Evolutionary conservation across 2,888 invertebrate species (phyloP).

Genomic region (Boloria selene): DNA sequence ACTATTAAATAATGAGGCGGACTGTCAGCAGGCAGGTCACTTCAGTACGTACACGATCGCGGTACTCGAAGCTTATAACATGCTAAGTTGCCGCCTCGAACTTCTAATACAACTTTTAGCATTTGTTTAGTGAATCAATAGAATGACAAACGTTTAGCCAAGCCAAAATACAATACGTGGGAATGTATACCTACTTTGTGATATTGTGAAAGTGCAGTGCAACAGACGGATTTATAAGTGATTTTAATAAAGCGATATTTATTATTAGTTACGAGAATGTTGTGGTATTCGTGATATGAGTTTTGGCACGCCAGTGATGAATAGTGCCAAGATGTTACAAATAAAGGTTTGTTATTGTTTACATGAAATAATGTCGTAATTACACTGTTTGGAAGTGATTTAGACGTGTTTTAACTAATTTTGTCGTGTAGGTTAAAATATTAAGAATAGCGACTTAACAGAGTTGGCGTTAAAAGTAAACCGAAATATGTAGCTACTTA

Average conservation of each 20-base stretch:
- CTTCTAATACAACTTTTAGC: too few relatives aligned
- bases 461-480: too few relatives aligned
- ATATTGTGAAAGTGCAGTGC: neutral
- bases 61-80: constrained; percentile 41
- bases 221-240: constrained; percentile 35
- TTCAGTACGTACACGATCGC: constrained; percentile 49
- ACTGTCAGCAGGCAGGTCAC: constrained; percentile 53
- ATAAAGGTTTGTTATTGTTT: constrained; percentile 53
- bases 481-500: too few relatives aligned
- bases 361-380: constrained; percentile 13
- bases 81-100: neutral
- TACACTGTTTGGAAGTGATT: neutral
- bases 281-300: constrained; percentile 50
- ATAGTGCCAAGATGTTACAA: constrained; percentile 62
- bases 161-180: too few relatives aligned
- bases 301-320: constrained; percentile 55
- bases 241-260: constrained; percentile 31
- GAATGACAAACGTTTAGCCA: too few relatives aligned
- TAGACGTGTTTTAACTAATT: too few relatives aligned
- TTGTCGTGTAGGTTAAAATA: too few relatives aligned
- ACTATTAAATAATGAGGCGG: constrained; percentile 75
- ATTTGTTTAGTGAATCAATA: too few relatives aligned
- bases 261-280: constrained; percentile 49
- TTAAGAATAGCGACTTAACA: too few relatives aligned
- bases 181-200: constrained; percentile 4